Base-by-base conservation (phyloP, 2,888 invertebrate species). In the Noctua janthe region DNA sequence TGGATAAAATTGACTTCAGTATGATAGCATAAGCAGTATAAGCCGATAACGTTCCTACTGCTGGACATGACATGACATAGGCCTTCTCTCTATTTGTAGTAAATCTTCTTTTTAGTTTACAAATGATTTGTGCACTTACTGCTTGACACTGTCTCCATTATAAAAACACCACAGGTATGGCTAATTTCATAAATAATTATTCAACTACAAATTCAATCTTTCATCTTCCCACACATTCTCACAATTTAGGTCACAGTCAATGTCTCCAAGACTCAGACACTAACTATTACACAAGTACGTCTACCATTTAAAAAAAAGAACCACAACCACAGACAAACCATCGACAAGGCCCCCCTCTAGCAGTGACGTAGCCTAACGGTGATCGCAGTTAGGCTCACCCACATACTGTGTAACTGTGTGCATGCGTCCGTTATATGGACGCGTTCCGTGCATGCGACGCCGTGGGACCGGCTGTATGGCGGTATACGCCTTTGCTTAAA, bases 401-500 rank as follows among this genome's bases (percentile, higher is more conserved):
- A 97, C 97, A 96, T 96, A 96, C 96, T 92, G 94, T 90, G 92
- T 96, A 96, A 96, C 96, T 96, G 87, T 87, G 95, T 94, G 94
- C 94, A 91, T 91, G 91, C 92, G 92, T 90, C 96, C 96, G 96
- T 97, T 97, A 97, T 94, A 91, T 93, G 96, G 93, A 94, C 96
- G 95, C 94, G 94, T 93, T 96, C 95, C 94, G 84, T 90, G 90
- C 88, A 89, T 89, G 88, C 91, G 90, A 89, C 92, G 92, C 90
- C 93, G 94, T 93, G 94, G 92, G 94, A 94, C 94, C 92, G 91
- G 91, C 92, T 89, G 89, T 84, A 86, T 87, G 69, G 47, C n/a
- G 47, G 47, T 69, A 69, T 69, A 84, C 84, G 90, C 81, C 89
- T 83, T 84, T 90, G 91, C 88, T 86, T 85, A 83, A 90, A 91